These are phyloP conservation scores for Augiades crinisus DNA, from an alignment of 2,888 invertebrate genomes.

Conservation along the genomic window DNA sequence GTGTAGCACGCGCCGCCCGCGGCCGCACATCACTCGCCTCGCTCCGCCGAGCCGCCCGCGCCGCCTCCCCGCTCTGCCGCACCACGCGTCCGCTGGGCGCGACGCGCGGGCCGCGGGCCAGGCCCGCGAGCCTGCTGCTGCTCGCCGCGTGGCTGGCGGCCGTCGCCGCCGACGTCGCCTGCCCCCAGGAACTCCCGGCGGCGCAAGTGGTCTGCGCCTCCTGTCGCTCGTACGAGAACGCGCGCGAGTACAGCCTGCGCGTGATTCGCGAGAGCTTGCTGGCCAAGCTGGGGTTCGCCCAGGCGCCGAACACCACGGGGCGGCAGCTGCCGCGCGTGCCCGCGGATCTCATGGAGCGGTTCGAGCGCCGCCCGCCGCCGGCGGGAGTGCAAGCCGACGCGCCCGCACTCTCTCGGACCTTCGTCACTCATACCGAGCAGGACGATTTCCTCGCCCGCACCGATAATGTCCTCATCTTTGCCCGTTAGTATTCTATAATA, in stretches of 20 bases:
- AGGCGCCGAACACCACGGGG: conserved; percentile 84
- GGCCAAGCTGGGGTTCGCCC: conserved; percentile 82
- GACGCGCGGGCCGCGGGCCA: conserved; percentile 80
- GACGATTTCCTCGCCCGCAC: conserved; percentile 86
- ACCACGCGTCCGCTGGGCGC: conserved; percentile 81
- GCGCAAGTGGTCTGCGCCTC: conserved; percentile 70
- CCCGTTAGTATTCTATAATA: conserved; percentile 80
- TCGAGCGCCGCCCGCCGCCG: conserved; percentile 75
- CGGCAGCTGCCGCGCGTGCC: conserved; percentile 81
- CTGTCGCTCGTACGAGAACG: conserved; percentile 80
- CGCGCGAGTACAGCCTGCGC: conserved; percentile 82
- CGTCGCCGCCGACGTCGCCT: conserved; percentile 65
- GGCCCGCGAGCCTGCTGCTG: conserved; percentile 81
- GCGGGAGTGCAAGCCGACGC: conserved; percentile 83
- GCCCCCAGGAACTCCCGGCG: conserved; percentile 59
- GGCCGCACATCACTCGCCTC: conserved; percentile 72
- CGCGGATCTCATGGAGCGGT: conserved; percentile 75
- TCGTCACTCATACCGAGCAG: conserved; percentile 80
- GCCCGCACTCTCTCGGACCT: conserved; percentile 71
- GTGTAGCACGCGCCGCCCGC: conserved; percentile 78
- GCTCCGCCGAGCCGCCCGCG: conserved; percentile 58
- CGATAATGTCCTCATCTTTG: conserved; percentile 85
- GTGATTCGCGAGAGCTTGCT: conserved; percentile 84
- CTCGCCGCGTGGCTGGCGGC: conserved; percentile 76
- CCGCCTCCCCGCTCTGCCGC: conserved; percentile 77